Evolutionary conservation across 2,113 vertebrate genomes (phyloP).

Genomic region (Xenopus borealis): DNA sequence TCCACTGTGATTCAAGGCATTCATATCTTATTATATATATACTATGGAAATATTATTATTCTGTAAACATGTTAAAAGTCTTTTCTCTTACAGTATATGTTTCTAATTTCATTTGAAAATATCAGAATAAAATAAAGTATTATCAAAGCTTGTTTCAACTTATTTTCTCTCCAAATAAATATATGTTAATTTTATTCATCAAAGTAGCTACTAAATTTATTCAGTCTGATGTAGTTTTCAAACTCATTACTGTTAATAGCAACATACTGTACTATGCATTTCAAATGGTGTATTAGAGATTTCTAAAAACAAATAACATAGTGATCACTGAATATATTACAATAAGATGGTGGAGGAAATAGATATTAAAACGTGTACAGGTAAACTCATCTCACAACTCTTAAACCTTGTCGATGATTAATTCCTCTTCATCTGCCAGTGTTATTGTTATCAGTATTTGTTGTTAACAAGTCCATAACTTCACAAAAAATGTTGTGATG

Average conservation of each 20-base stretch:
- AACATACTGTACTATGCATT: slow-evolving; percentile 41
- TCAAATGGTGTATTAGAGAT: slow-evolving; percentile 13
- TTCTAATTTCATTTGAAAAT: slow-evolving; percentile 4
- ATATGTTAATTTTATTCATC: slow-evolving; percentile 40
- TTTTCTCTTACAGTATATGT: background rate
- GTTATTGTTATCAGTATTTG: too few species aligned
- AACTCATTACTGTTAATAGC: slow-evolving; percentile 18
- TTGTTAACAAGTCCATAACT: too few species aligned
- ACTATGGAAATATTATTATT: background rate
- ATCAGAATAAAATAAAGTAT: slow-evolving; percentile 6
- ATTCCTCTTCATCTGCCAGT: too few species aligned
- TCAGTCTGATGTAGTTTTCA: slow-evolving; percentile 24
- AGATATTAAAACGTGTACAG: too few species aligned
- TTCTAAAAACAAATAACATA: slow-evolving; percentile 20
- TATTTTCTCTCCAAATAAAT: slow-evolving; percentile 38
- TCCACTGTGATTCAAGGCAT: background rate
- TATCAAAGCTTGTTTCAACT: slow-evolving; percentile 18
- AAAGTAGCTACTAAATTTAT: slow-evolving; percentile 36
- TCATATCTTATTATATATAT: slow-evolving; percentile 6
- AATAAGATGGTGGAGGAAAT: background rate
- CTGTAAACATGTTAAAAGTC: background rate
- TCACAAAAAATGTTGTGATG: too few species aligned
- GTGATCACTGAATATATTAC: background rate
- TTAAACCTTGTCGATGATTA: too few species aligned
- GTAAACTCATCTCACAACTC: too few species aligned